Evolutionary conservation across 2,888 invertebrate genomes (phyloP).

Genomic region (Cenopis cana): DNA sequence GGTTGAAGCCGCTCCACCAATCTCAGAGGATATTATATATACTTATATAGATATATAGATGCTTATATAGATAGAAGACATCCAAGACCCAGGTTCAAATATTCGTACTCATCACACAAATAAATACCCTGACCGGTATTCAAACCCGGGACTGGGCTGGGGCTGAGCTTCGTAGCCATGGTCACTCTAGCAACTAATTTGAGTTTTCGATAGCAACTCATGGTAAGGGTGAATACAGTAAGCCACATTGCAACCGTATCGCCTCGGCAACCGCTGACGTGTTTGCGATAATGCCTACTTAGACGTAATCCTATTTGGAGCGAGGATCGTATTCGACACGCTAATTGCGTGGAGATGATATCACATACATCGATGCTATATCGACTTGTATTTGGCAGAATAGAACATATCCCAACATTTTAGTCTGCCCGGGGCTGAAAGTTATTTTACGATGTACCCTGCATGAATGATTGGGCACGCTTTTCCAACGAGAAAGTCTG

Average conservation of each 20-base stretch:
- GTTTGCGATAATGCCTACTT: constrained; percentile 1
- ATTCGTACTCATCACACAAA: too few relatives aligned
- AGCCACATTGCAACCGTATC: not conserved
- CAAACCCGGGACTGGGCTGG: too few relatives aligned
- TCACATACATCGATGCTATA: not conserved
- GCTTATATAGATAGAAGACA: too few relatives aligned
- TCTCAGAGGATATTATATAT: too few relatives aligned
- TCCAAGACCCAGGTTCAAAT: too few relatives aligned
- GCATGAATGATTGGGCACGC: not conserved
- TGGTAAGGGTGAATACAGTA: too few relatives aligned
- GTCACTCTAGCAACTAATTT: too few relatives aligned
- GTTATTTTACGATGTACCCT: not conserved
- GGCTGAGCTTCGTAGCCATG: too few relatives aligned
- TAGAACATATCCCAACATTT: not conserved
- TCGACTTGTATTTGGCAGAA: not conserved
- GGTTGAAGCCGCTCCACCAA: too few relatives aligned
- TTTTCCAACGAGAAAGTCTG: not conserved
- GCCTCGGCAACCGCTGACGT: not conserved
- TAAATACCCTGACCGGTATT: too few relatives aligned
- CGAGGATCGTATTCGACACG: not conserved
- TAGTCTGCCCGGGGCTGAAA: not conserved
- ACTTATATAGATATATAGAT: too few relatives aligned
- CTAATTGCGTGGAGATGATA: not conserved
- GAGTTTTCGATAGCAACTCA: too few relatives aligned
- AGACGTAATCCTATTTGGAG: not conserved